A percentile compares a stretch with the other conserved stretches of the same genome.
phyloP scores from a whole-genome alignment of 2,797 vertebrate species.

The Petrocephalus sullivani region DNA sequence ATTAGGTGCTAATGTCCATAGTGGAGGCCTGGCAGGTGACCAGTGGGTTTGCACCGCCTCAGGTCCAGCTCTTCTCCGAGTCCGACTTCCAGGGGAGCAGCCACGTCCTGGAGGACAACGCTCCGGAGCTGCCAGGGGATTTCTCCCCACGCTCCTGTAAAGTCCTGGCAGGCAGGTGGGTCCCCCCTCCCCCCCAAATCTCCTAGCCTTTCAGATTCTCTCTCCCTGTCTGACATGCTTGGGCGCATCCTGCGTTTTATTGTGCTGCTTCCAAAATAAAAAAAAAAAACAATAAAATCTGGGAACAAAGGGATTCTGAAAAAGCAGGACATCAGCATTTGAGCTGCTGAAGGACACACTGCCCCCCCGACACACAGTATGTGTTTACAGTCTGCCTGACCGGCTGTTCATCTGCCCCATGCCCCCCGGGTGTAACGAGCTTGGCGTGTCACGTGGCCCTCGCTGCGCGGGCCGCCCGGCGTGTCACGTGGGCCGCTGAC shows the following conservation, averaged over 20 bases:
- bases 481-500: neutral
- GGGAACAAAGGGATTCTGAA: neutral
- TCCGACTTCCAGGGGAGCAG: constrained; percentile 73
- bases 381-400: neutral
- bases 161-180: constrained; percentile 81
- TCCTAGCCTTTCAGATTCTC: neutral
- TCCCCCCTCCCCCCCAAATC: neutral
- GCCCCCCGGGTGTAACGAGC: neutral
- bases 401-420: neutral
- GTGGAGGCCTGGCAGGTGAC: neutral
- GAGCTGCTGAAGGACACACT: neutral
- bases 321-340: neutral
- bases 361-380: neutral
- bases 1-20: neutral
- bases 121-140: constrained; percentile 62
- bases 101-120: constrained; percentile 68
- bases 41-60: neutral
- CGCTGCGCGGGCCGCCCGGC: neutral
- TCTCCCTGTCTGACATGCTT: neutral
- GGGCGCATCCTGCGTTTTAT: neutral
- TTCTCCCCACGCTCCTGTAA: constrained; percentile 80
- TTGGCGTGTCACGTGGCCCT: neutral
- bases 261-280: neutral
- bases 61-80: constrained; percentile 88
- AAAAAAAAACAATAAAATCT: neutral